These are phyloP conservation scores for Merops nubicus DNA, from an alignment of 2,113 vertebrate species.

Conservation along the genomic window DNA sequence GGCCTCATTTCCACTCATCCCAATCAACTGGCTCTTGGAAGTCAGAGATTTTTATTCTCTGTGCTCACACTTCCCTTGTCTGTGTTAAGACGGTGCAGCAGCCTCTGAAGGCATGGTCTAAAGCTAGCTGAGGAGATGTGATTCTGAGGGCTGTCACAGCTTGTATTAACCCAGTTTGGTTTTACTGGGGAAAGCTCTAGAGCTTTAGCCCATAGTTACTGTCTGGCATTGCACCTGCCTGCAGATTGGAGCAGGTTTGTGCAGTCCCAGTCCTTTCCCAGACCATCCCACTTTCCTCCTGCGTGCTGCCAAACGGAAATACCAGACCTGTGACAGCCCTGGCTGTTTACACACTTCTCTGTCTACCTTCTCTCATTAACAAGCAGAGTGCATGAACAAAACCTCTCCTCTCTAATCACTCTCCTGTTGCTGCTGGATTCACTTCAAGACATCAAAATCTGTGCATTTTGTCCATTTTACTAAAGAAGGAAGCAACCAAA, in stretches of 20 bases:
- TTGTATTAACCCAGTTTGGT: neutral
- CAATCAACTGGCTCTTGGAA: neutral
- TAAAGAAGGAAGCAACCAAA: neutral
- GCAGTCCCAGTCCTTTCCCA: neutral
- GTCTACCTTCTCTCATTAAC: neutral
- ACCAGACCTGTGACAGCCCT: neutral
- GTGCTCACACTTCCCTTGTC: neutral
- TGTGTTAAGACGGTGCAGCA: neutral
- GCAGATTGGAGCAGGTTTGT: neutral
- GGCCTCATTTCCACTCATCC: neutral
- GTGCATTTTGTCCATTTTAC: neutral
- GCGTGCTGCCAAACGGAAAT: neutral
- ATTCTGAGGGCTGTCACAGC: neutral
- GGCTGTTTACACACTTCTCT: neutral
- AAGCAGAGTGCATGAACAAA: neutral
- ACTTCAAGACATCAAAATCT: neutral
- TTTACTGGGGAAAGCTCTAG: neutral
- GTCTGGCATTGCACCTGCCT: neutral
- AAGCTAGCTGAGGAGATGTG: neutral
- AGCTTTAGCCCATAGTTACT: neutral
- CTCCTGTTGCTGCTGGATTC: conserved; percentile 25
- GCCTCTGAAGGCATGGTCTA: neutral
- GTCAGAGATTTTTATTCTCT: neutral
- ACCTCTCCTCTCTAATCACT: neutral
- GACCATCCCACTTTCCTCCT: neutral